Conservation (phyloP, 2,797 vertebrate genomes). For the Urosaurus nigricauda region DNA sequence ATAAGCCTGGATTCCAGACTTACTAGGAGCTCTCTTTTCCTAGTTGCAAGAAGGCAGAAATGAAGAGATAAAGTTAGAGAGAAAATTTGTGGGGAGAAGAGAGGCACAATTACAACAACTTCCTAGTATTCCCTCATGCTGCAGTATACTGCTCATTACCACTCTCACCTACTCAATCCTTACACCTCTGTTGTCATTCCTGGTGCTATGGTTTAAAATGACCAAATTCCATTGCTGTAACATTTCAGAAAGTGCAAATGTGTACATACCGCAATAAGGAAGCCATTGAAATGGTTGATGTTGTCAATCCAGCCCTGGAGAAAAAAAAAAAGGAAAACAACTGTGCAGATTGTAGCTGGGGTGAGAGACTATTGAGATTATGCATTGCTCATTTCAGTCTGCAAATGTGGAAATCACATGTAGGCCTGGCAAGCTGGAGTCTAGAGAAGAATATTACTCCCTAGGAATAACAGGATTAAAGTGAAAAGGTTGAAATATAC, state of each 20-base stretch:
- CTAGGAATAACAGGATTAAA: background rate
- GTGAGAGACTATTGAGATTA: background rate
- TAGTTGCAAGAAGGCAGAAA: no score
- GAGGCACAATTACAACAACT: background rate
- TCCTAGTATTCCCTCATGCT: background rate
- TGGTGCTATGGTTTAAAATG: background rate
- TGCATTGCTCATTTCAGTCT: background rate
- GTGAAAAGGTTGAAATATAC: background rate
- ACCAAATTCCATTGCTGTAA: background rate
- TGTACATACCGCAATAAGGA: conserved; percentile 92
- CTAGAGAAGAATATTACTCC: background rate
- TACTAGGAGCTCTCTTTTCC: no score
- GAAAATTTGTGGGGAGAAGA: background rate
- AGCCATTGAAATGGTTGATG: conserved; percentile 90
- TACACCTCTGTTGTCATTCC: background rate
- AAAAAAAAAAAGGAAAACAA: conserved; percentile 28
- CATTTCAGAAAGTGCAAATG: background rate
- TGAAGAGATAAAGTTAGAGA: background rate
- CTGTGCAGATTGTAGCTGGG: background rate
- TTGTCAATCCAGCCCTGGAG: conserved; percentile 96
- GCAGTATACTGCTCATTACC: background rate
- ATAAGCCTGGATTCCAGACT: no score
- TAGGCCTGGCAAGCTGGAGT: background rate
- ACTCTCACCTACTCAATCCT: background rate
- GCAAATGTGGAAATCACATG: background rate